A percentile compares a stretch with the other conserved stretches of the same genome.
phyloP scores from a whole-genome alignment of 1,140 invertebrate genomes.

The Aphis gossypii region DNA sequence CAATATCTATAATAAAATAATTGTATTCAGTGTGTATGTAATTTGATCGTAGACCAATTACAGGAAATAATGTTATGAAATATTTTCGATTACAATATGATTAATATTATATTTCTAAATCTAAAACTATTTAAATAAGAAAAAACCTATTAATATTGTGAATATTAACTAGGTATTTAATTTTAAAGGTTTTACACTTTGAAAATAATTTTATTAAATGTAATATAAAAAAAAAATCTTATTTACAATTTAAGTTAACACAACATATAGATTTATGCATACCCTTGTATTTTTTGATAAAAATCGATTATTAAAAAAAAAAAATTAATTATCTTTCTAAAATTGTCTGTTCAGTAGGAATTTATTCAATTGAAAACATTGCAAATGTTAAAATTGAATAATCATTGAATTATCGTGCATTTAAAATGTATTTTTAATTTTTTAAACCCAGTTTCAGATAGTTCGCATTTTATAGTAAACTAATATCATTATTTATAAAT shows the following conservation, averaged over 20 bases:
- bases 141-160: neutral
- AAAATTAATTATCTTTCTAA: neutral
- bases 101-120: neutral
- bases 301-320: neutral
- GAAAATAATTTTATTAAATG: neutral
- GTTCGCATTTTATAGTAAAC: neutral
- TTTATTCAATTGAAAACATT: neutral
- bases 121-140: neutral
- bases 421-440: neutral
- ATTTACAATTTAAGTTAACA: neutral
- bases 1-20: too few relatives aligned
- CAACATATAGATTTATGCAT: neutral
- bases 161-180: too few relatives aligned
- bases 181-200: neutral
- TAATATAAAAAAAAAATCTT: neutral
- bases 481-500: neutral
- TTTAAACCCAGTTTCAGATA: neutral
- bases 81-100: neutral
- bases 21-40: neutral
- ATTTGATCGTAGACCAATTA: neutral
- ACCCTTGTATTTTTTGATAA: neutral
- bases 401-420: neutral
- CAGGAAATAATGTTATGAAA: neutral
- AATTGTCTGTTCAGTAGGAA: neutral
- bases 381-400: neutral